Base-by-base conservation (phyloP, 1,140 invertebrate species). In the Ceratina japonica region DNA sequence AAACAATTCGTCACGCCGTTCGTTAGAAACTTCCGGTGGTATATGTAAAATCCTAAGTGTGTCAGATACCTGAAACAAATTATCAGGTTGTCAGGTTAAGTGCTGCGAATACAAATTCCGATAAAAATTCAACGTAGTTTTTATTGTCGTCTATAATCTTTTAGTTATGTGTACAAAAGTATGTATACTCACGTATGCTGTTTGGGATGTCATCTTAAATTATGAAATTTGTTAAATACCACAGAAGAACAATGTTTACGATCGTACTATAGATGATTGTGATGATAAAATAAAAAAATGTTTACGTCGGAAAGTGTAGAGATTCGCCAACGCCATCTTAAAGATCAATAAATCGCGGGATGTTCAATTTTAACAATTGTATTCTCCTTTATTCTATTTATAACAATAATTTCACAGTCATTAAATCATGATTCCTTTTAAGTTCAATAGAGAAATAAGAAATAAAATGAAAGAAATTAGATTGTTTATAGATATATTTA, bases 41-140 rank as follows among this genome's bases (percentile, higher is more conserved):
- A 95, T 85, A 87, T 94, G 94, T 49, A 93, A 88, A 31, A 95
- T 89, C 51, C 93, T 80, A 18, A 95, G 88, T 7, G 93, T 93
- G 68, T 86, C 83, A 1, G 59, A 80, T 12, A 37, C 62, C 84
- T 86, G 62, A 80, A 86, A 79, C 54, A 61, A 75, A 75, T 58
- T 20, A 24, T 22, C 3, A 73, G n/a, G n/a, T n/a, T n/a, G n/a
- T n/a, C n/a, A n/a, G 61, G 62, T 79, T 79, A 59, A 16, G 0
- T n/a, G 22, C 7, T 31, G 15, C 0, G 22, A 54, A 52, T 10
- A 24, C 22, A 63, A 56, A 63, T 64, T 56, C 18, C 16, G 58
- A 64, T 3, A 58, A 54, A 37, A 64, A 62, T 3, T 56, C 15
- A 51, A 16, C 37, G n/a, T 27, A 73, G 3, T 31, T 37, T 49